Percentiles rank a stretch among this genome's conserved stretches.
Evolutionary conservation across 2,888 invertebrate genomes (phyloP).

Genomic region (Rotaria socialis): DNA sequence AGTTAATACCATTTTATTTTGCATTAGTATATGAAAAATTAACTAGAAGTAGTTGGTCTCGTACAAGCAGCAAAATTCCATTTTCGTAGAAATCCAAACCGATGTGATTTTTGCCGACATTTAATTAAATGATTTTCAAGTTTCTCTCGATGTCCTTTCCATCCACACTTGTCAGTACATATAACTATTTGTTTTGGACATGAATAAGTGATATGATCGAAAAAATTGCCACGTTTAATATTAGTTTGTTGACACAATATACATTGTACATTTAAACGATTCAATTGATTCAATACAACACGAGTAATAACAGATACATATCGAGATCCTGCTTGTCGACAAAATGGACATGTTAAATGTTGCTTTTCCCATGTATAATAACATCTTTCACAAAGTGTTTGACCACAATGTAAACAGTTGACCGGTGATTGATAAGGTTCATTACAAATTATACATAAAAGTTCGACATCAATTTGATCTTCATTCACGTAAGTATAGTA

Average conservation of each 20-base stretch:
- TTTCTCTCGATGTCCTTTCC: not conserved
- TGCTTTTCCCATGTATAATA: not conserved
- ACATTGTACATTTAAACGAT: not conserved
- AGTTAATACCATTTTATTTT: too few relatives aligned
- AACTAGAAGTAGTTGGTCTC: too few relatives aligned
- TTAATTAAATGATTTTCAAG: not conserved
- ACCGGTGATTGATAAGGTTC: not conserved
- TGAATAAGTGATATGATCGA: not conserved
- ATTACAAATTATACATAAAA: not conserved
- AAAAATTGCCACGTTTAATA: not conserved
- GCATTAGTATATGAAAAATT: too few relatives aligned
- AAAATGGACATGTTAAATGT: not conserved
- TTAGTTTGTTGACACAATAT: not conserved
- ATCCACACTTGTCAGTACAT: not conserved
- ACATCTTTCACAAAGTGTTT: not conserved
- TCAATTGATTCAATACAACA: not conserved
- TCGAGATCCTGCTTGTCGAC: not conserved
- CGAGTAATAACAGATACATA: not conserved
- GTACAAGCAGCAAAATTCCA: too few relatives aligned
- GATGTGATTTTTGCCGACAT: not conserved
- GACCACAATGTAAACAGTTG: not conserved
- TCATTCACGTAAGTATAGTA: not conserved
- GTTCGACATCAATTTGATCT: not conserved
- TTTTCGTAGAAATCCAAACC: too few relatives aligned
- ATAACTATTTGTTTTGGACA: not conserved